Evolutionary conservation across 2,888 invertebrate genomes (phyloP), one percentile per base, ranked within the genome.

Genomic region (Synergus umbraculus): DNA sequence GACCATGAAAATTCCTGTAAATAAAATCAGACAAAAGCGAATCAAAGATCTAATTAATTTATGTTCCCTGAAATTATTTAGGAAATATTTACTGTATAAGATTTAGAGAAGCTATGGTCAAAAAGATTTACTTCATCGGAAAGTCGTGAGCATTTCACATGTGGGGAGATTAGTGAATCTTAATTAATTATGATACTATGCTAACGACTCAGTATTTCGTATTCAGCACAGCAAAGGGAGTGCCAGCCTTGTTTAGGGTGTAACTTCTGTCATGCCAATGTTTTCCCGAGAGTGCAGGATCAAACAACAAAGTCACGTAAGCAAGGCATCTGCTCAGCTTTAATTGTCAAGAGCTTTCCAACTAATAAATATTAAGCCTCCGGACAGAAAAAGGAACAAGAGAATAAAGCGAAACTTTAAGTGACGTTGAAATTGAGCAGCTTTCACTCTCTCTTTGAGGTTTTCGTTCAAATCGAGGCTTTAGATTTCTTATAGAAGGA

Each of bases 261-360:
- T 15, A 73, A 54, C 54, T 73, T 73, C 73, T 73, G 54, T 41
- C 41, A 54, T 29, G 73, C 54, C 29, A 73, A 54, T 54, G 73
- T 54, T 73, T 73, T 54, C 73, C 63, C 29, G 4, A 63, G 63
- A 18, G 76, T 18, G 44, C 41, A 15, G 63, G 64, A 76, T 76
- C 76, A 76, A 76, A 76, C 76, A 64, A 76, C 58, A 64, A 76
- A 76, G 76, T 76, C 64, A 64, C 54, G 73, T 54, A 73, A 73
- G 54, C 73, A 37, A 41, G 37, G 54, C 54, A 73, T n/a, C 54
- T 73, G 73, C 73, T 54, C 44, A 54, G 73, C n/a, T 73, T 73
- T 58, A 73, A 73, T 73, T 73, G 73, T 58, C 73, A 73, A 54
- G n/a, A 37, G 54, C 73, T 73, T 73, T 73, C 54, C 10, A 41